Base-by-base conservation (phyloP, 2,113 vertebrate species). In the Suricata suricatta region DNA sequence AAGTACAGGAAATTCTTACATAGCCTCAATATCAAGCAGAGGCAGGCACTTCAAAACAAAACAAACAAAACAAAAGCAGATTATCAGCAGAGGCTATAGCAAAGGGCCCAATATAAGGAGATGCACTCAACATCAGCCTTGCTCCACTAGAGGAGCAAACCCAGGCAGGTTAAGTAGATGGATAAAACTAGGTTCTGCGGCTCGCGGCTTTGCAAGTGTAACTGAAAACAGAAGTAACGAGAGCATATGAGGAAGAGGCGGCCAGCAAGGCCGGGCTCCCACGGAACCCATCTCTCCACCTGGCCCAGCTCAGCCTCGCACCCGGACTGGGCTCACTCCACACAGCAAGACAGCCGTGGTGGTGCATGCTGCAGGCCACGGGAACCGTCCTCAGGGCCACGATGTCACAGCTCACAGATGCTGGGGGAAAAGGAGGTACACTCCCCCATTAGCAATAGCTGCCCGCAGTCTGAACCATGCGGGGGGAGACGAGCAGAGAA, bases 1-100 rank as follows among this genome's bases (percentile, higher is more conserved):
- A 64, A 11, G 54, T 83, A 87, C 41, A 97, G 54, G 95, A 95
- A 88, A 88, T 50, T 94, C 44, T 21, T 71, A 54, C 1, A 96
- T 52, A 68, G 17, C 35, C 47, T 86, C 68, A 47, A 54, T 25
- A 79, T 27, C 60, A 91, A 96, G 25, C 13, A 84, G 69, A 93
- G 35, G 77, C 35, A 91, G 64, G 76, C 64, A 66, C 44, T 74
- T 87, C 77, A 79, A 88, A 77, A 50, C 21, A 60, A 57, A 57
- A 21, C 54, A 57, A 23, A 17, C 52, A 17, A 17, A 54, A 29
- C 31, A 17, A 71, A 82, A 74, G 63, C 10, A 92, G 54, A 92
- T 64, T 92, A 92, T 74, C 31, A 97, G 35, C 33, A 88, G 64
- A 94, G 38, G 25, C 68, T 80, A 66, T 72, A 57, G 35, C 44